Evolutionary conservation across 2,797 vertebrate species (phyloP), one percentile per base, ranked within the genome.

Genomic region (Yasuhikotakia modesta): DNA sequence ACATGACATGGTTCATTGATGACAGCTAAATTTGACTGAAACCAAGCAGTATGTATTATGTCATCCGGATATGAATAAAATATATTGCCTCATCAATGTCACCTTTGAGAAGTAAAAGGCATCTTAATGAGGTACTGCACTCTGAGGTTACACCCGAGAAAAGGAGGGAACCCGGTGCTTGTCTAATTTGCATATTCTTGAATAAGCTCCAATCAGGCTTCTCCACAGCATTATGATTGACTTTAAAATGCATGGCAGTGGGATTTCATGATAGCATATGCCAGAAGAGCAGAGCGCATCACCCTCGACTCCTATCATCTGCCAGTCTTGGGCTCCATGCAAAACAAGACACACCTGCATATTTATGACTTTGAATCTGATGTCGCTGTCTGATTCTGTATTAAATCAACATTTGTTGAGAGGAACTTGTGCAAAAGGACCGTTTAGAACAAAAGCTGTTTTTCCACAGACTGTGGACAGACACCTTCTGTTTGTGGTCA

Each of bases 311-410:
- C 30, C 22, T 74, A 57, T 75, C 60, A 52, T 70, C 67, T 64
- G 58, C 75, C 79, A 57, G 60, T 58, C 39, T 76, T 64, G 19
- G 10, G 61, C 43, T 21, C 16, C 58, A 67, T 78, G 67, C 73
- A 76, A 75, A 82, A 69, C 6, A 10, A n/a, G 35, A 69, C 66
- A 57, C 67, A 82, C 80, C 76, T 76, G 68, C 81, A 80, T 84
- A 82, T 79, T 80, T 76, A 81, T 78, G 70, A 71, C 24, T 57
- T 76, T 55, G 7, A 46, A 57, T 48, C 13, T 67, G 19, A 75
- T 45, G 3, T 63, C 7, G 3, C n/a, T 50, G 24, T 73, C 22
- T 50, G 71, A 30, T 43, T 63, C 35, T 35, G 35, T 35, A 5
- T 35, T 6, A 35, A 2, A 35, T 35, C 57, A 65, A 21, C 2